phyloP scores from a whole-genome alignment of 35 echinoderm and acorn worm species.

The Chiridota heheva region DNA sequence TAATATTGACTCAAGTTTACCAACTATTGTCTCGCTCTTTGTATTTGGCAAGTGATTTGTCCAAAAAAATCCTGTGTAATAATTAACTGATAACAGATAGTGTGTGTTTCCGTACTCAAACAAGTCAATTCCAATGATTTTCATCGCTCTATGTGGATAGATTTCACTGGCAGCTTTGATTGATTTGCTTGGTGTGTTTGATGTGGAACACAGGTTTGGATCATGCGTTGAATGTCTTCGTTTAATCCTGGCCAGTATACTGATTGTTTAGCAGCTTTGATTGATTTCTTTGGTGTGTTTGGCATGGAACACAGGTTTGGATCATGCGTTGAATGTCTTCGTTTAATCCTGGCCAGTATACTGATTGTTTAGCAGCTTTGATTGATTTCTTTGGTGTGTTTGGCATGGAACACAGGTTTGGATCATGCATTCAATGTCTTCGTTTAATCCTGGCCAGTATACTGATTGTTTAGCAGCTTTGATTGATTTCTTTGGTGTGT shows the following conservation, averaged over 20 bases:
- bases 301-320: background rate
- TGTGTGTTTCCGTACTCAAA: conserved; percentile 32
- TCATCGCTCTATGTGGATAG: conserved; percentile 21
- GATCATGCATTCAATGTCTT: too few species aligned
- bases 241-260: conserved; percentile 15
- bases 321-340: background rate
- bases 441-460: too few species aligned
- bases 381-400: too few species aligned
- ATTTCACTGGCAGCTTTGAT: conserved; percentile 33
- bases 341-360: too few species aligned
- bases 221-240: conserved; percentile 36
- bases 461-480: too few species aligned
- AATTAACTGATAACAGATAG: conserved; percentile 30
- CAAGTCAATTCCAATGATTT: conserved; percentile 33
- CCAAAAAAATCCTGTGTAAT: conserved; percentile 29
- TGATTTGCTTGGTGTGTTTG: conserved; percentile 29
- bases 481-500: too few species aligned
- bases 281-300: conserved; percentile 5
- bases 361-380: too few species aligned
- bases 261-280: conserved; percentile 2
- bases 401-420: too few species aligned
- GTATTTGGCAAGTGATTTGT: conserved; percentile 18
- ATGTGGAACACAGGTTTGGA: conserved; percentile 21
- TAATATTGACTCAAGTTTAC: conserved; percentile 28
- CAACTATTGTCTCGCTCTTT: conserved; percentile 7